Conservation (phyloP, 1,140 invertebrate species). For the Pseudomyrmex flavicornis region DNA sequence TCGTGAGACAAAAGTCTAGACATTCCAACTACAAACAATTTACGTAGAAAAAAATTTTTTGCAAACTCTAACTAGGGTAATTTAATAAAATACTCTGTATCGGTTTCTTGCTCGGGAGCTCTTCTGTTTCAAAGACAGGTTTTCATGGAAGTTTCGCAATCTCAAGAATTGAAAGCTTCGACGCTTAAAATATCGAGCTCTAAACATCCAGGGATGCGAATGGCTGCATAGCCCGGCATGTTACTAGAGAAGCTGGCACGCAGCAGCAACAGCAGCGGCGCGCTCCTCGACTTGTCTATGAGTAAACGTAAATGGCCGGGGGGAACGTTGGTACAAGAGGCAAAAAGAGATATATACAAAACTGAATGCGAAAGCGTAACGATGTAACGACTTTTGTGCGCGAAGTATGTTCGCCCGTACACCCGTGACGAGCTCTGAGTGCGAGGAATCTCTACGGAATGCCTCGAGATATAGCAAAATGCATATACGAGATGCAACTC, state of each 20-base stretch:
- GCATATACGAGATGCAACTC: constrained; percentile 46
- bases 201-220: constrained; percentile 3
- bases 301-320: constrained; percentile 52
- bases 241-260: constrained; percentile 20
- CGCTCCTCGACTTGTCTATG: constrained; percentile 24
- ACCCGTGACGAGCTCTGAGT: constrained; percentile 55
- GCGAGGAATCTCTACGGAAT: constrained; percentile 56
- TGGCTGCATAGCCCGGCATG: background rate
- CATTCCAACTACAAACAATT: no score
- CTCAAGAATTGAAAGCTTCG: background rate
- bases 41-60: no score
- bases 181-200: background rate
- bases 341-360: constrained; percentile 36
- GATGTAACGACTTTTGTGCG: constrained; percentile 60
- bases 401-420: constrained; percentile 36
- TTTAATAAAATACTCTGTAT: no score
- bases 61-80: no score
- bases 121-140: no score
- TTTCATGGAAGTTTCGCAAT: background rate
- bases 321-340: constrained; percentile 1
- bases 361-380: constrained; percentile 55
- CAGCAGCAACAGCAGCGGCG: background rate
- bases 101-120: no score
- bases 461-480: constrained; percentile 52
- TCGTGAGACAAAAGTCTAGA: no score